Conservation (phyloP, 2,888 invertebrate genomes). For the Beris chalybata region DNA sequence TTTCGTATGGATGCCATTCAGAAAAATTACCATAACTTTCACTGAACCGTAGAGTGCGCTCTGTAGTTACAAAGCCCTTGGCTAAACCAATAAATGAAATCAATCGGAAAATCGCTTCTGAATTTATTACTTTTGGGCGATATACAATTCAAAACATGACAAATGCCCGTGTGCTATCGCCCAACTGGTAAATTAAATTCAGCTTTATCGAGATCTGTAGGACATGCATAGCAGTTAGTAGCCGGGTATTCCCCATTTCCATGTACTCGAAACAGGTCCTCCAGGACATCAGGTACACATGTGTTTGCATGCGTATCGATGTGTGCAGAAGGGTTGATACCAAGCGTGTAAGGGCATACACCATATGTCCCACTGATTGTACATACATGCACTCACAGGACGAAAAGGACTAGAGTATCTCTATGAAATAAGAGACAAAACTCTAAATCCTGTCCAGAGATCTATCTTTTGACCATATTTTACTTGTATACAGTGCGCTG, state of each 20-base stretch:
- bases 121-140: slow-evolving; percentile 41
- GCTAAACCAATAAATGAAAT: slow-evolving; percentile 42
- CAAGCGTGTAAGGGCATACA: too few species aligned
- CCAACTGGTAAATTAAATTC: slow-evolving; percentile 41
- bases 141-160: slow-evolving; percentile 33
- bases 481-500: not conserved
- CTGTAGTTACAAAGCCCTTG: slow-evolving; percentile 2
- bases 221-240: slow-evolving; percentile 35
- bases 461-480: slow-evolving; percentile 13
- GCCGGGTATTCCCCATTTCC: not conserved
- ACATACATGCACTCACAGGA: too few species aligned
- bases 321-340: too few species aligned
- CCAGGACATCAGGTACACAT: slow-evolving; percentile 8
- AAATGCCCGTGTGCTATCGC: slow-evolving; percentile 29
- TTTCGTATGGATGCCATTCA: not conserved
- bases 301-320: not conserved
- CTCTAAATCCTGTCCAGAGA: slow-evolving; percentile 2
- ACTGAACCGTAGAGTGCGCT: slow-evolving; percentile 1
- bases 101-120: slow-evolving; percentile 43
- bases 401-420: too few species aligned
- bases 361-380: too few species aligned
- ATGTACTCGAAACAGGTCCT: not conserved
- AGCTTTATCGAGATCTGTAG: slow-evolving; percentile 42
- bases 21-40: slow-evolving; percentile 24
- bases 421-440: too few species aligned